Percentiles rank a stretch among this genome's conserved stretches.
Conservation (phyloP, 2,113 vertebrate genomes). For the Hemiscyllium ocellatum region DNA sequence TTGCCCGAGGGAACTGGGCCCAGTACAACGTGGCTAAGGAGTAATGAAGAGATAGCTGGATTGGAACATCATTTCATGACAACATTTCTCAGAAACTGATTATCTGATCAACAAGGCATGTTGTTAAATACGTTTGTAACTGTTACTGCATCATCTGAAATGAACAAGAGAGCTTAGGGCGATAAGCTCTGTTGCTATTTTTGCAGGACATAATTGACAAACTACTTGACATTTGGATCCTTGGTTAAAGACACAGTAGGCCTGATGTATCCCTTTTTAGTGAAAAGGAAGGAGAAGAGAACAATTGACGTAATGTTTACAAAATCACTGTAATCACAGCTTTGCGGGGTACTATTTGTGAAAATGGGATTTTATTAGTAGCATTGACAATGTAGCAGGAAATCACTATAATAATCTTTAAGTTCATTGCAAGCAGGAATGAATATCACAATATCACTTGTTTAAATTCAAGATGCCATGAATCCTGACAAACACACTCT, state of each 20-base stretch:
- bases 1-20: neutral
- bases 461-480: neutral
- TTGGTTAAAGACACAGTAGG: constrained; percentile 3
- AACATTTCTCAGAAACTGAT: constrained; percentile 35
- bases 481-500: neutral
- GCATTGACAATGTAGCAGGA: neutral
- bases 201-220: constrained; percentile 36
- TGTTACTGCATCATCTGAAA: constrained; percentile 33
- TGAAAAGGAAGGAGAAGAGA: neutral
- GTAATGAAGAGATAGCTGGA: constrained; percentile 35
- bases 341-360: neutral
- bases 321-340: neutral
- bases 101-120: constrained; percentile 37
- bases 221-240: constrained; percentile 35
- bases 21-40: constrained; percentile 11
- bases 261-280: constrained; percentile 11
- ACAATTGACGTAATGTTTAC: neutral
- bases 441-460: neutral
- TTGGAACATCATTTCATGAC: constrained; percentile 36
- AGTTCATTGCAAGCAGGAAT: neutral
- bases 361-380: neutral
- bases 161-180: constrained; percentile 30
- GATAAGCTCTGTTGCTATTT: constrained; percentile 31
- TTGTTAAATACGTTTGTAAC: constrained; percentile 36
- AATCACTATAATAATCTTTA: neutral